Evolutionary conservation across 2,797 vertebrate genomes (phyloP), one percentile per base, ranked within the genome.

Genomic region (Podargus strigoides): DNA sequence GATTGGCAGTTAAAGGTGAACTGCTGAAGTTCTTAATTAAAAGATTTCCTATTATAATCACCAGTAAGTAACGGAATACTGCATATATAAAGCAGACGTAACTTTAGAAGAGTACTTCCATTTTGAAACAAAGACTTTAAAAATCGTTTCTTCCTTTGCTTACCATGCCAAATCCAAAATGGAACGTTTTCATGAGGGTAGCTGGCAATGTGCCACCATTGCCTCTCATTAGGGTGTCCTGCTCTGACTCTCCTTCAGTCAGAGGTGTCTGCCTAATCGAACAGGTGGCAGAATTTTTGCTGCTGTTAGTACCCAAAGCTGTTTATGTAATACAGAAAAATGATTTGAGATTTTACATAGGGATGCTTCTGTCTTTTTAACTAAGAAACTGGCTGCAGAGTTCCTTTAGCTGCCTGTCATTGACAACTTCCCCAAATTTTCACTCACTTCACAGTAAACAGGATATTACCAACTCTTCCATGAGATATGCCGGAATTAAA

Each of bases 1-100:
- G 92, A 97, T 94, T 93, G 80, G 68, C 81, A 91, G 73, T 96
- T 95, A 97, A 97, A 94, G 95, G 93, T 97, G 89, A 97, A 95
- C 69, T 85, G 89, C 89, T 79, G 93, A 96, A 87, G 74, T 85
- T 97, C 94, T 97, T 95, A 96, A 95, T 95, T 97, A 96, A 96
- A 97, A 95, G 88, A 95, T 94, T 97, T 95, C 83, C 90, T 92
- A 92, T 93, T 91, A 96, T 60, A 87, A 91, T 96, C 81, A 67
- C 84, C 72, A 89, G 39, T 90, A 56, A 85, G 80, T 96, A 96
- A 86, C 69, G 58, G 93, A 97, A 92, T 94, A 82, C 60, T 73
- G 83, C 87, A 72, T 89, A 87, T 95, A 52, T 94, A 85, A 80
- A 95, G 84, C 52, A 96, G 79, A 75, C 19, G 42, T 82, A 93